Evolutionary conservation across 2,797 vertebrate species (phyloP).

Genomic region (Percopsis omiscomaycus): DNA sequence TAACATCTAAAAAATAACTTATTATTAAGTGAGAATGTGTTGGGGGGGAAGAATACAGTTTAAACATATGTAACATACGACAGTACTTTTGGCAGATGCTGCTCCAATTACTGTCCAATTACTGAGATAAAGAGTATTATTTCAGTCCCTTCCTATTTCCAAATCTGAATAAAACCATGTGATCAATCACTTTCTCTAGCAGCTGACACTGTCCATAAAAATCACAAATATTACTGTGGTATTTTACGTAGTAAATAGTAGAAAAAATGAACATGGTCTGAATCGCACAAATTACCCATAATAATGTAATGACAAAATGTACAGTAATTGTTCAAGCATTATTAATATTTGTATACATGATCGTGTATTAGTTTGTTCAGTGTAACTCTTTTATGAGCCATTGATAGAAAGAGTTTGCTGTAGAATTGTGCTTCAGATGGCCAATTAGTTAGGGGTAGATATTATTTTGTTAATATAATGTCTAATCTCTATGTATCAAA

Average conservation of each 20-base stretch:
- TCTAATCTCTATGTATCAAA: conserved; percentile 48
- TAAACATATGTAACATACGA: conserved; percentile 13
- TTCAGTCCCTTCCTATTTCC: conserved; percentile 15
- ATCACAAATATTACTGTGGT: not conserved
- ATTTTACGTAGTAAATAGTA: not conserved
- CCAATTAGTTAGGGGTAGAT: conserved; percentile 13
- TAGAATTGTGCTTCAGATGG: not conserved
- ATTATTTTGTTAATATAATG: not conserved
- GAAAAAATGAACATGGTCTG: not conserved
- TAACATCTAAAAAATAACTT: conserved; percentile 2
- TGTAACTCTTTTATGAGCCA: conserved; percentile 36
- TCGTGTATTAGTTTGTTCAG: conserved; percentile 7
- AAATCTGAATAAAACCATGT: conserved; percentile 2
- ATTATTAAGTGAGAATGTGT: not conserved
- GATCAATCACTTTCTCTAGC: conserved; percentile 5
- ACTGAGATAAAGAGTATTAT: not conserved
- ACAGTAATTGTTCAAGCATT: not conserved
- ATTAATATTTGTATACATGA: not conserved
- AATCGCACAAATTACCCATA: not conserved
- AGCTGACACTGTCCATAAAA: conserved; percentile 12
- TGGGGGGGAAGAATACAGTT: conserved; percentile 12
- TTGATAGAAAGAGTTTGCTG: conserved; percentile 49
- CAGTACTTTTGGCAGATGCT: not conserved
- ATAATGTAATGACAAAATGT: conserved; percentile 6
- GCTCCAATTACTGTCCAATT: not conserved